phyloP scores from a whole-genome alignment of 2,888 invertebrate genomes.

The Amiota communis region DNA sequence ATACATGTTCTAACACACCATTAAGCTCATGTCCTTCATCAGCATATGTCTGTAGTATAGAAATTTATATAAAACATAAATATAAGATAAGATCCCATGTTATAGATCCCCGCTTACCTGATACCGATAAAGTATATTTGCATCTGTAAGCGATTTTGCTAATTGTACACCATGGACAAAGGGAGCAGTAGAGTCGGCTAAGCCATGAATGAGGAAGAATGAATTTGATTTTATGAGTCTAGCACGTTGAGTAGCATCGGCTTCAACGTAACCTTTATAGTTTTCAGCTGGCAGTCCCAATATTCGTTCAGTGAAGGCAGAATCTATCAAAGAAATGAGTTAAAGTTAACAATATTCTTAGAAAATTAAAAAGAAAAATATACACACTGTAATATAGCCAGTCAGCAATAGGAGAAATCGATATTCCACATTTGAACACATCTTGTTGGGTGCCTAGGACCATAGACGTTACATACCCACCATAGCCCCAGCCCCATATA shows the following conservation, averaged over 20 bases:
- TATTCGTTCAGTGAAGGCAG: constrained; percentile 95
- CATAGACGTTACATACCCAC: constrained; percentile 93
- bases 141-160: constrained; percentile 89
- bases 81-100: neutral
- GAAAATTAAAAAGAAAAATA: neutral
- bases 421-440: constrained; percentile 93
- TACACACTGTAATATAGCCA: constrained; percentile 95
- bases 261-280: constrained; percentile 92
- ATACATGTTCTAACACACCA: constrained; percentile 92
- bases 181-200: constrained; percentile 93
- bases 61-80: neutral
- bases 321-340: constrained; percentile 77
- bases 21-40: constrained; percentile 90
- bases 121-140: constrained; percentile 91
- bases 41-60: constrained; percentile 84
- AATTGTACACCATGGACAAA: constrained; percentile 94
- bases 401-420: constrained; percentile 95
- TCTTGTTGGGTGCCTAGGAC: constrained; percentile 89
- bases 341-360: neutral
- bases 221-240: constrained; percentile 90
- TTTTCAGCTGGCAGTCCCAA: constrained; percentile 91
- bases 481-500: constrained; percentile 98
- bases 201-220: constrained; percentile 92
- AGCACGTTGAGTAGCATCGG: constrained; percentile 91
- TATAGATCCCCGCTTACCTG: constrained; percentile 78